A percentile compares a stretch with the other conserved stretches of the same genome.
phyloP scores from a whole-genome alignment of 2,113 vertebrate species.

The Leptobrachium leishanense region DNA sequence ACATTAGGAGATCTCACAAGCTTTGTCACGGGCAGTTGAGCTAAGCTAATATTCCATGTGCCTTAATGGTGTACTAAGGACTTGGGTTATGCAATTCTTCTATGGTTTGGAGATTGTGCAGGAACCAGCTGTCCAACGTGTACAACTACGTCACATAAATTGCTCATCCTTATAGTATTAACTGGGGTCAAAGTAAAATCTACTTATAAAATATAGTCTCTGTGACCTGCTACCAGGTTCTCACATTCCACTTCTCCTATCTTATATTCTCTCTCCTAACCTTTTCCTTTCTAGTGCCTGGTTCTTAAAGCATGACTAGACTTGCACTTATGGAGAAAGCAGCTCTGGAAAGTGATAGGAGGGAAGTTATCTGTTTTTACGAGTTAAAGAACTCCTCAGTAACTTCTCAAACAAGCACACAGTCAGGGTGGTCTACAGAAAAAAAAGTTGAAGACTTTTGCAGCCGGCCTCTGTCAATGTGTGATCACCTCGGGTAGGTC shows the following conservation, averaged over 20 bases:
- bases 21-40: no score
- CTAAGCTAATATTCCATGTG: no score
- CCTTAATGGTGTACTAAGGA: no score
- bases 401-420: slow-evolving; percentile 22
- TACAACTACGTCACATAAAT: no score
- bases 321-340: slow-evolving; percentile 5
- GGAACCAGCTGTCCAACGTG: no score
- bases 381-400: not conserved
- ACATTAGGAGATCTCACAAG: no score
- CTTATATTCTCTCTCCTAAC: not conserved
- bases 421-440: slow-evolving; percentile 20
- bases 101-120: no score
- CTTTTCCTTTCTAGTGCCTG: not conserved
- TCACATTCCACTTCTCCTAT: not conserved
- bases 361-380: not conserved
- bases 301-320: not conserved
- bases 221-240: no score
- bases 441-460: not conserved
- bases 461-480: not conserved
- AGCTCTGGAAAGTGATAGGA: not conserved
- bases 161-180: no score
- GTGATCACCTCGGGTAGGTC: not conserved
- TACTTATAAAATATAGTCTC: no score
- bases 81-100: no score
- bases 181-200: no score